Evolutionary conservation across 2,888 invertebrate genomes (phyloP).

Genomic region (Sphecodes monilicornis): DNA sequence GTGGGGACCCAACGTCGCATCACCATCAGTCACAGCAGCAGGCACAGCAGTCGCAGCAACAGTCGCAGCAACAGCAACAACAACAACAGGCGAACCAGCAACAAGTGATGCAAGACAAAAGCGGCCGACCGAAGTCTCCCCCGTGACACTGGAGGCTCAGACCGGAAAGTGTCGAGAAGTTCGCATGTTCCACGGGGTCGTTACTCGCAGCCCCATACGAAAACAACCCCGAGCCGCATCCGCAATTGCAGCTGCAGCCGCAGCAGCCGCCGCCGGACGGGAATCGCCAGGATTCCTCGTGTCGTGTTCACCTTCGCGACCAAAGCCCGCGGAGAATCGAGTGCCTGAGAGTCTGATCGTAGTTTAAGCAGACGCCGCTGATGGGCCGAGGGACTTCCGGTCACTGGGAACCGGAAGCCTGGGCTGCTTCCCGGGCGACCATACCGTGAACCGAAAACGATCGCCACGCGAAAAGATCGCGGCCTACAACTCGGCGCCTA

Average conservation of each 20-base stretch:
- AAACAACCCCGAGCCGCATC: slow-evolving; percentile 50
- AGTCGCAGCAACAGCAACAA: slow-evolving; percentile 63
- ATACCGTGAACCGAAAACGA: slow-evolving; percentile 9
- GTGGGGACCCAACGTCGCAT: slow-evolving; percentile 78
- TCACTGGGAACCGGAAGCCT: slow-evolving; percentile 2
- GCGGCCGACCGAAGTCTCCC: slow-evolving; percentile 82
- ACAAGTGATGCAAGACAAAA: slow-evolving; percentile 83
- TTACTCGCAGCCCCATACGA: slow-evolving; percentile 63
- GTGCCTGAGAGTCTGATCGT: slow-evolving; percentile 71
- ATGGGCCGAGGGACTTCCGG: slow-evolving; percentile 42
- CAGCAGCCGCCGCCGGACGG: slow-evolving; percentile 48
- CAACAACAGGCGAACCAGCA: slow-evolving; percentile 73
- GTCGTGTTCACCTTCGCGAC: slow-evolving; percentile 69
- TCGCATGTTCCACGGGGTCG: slow-evolving; percentile 68
- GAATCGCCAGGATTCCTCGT: slow-evolving; percentile 61
- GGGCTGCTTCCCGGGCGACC: neutral
- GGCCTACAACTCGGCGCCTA: neutral
- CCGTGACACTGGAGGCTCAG: slow-evolving; percentile 82
- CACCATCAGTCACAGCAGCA: slow-evolving; percentile 80
- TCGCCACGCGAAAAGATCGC: slow-evolving; percentile 5
- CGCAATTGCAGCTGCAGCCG: slow-evolving; percentile 33
- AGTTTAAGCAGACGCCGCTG: slow-evolving; percentile 55
- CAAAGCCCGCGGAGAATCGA: slow-evolving; percentile 70
- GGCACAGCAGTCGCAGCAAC: slow-evolving; percentile 74
- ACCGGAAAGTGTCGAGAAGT: slow-evolving; percentile 67